A percentile compares a stretch with the other conserved stretches of the same genome.
Evolutionary conservation across 2,888 invertebrate genomes (phyloP).

Genomic region (Volucella zonaria): DNA sequence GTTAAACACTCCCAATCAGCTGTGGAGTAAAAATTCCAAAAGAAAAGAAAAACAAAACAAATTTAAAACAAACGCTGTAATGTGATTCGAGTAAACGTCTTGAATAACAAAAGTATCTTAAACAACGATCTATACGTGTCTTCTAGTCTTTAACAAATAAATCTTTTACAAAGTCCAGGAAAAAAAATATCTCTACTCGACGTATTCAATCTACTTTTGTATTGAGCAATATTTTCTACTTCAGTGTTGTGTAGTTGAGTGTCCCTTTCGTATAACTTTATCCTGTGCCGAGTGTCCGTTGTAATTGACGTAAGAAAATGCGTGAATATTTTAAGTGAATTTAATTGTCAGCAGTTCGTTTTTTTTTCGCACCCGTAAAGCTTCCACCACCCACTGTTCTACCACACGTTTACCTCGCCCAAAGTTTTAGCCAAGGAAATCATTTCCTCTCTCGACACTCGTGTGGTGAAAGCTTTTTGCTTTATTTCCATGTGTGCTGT

Average conservation of each 20-base stretch:
- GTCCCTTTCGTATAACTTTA: constrained; percentile 24
- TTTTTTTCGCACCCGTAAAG: constrained; percentile 29
- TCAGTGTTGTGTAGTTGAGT: neutral
- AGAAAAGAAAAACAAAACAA: neutral
- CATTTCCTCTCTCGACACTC: constrained; percentile 72
- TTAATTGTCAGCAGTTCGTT: constrained; percentile 23
- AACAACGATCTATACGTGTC: constrained; percentile 69
- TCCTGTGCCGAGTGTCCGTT: constrained; percentile 9
- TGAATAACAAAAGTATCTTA: constrained; percentile 39
- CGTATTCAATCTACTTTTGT: too few relatives aligned
- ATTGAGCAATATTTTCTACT: neutral
- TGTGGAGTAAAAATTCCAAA: neutral
- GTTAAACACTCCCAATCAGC: constrained; percentile 20
- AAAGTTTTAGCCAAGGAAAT: neutral
- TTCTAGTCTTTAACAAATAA: constrained; percentile 46
- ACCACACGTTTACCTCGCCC: constrained; percentile 32
- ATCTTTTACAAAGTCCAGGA: neutral
- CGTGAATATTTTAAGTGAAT: constrained; percentile 51
- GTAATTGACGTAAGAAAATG: constrained; percentile 52
- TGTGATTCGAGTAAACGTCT: constrained; percentile 45
- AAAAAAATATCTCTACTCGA: too few relatives aligned
- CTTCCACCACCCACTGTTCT: constrained; percentile 33
- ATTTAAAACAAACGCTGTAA: neutral
- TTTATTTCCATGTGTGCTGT: constrained; percentile 37
- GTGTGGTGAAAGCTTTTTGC: constrained; percentile 61